Base-by-base conservation (phyloP, 2,888 invertebrate genomes). In the Pyralis farinalis region DNA sequence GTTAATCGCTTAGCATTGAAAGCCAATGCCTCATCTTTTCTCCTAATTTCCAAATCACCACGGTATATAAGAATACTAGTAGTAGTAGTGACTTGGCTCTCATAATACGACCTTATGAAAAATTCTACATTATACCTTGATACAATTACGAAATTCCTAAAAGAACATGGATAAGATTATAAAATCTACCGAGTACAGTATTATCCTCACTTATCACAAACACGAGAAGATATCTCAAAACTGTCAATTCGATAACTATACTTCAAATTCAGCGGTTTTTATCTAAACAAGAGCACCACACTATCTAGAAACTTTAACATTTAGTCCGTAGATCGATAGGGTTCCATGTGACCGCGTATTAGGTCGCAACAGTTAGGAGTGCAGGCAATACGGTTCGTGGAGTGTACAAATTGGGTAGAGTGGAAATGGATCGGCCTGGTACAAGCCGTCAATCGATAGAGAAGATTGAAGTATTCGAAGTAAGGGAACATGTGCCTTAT, bases 401-500 rank as follows among this genome's bases (percentile, higher is more conserved):
- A 48, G 59, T 51, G 43, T 71, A 71, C 53, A 58, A 57, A 34
- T 58, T 71, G 36, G 42, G 42, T 33, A 52, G 42, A 51, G 47
- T 49, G 29, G 70, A 60, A 37, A 87, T 87, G 87, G 87, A 87
- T 60, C 75, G 79, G 49, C 86, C 87, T 1, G 76, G 85, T 47
- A 86, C 87, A 4, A 84, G 85, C 46, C 76, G 63, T 43, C 84
- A 86, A 47, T 80, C 86, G 0, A 55, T 81, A 31, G 86, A 87
- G 35, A 76, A 75, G 51, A 64, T 88, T 50, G 88, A 88, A 49
- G 74, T 87, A 61, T 87, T 71, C 46, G 87, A 88, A 53, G 86
- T 88, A 1, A 63, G 87, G 28, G 88, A 88, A 43, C 88, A 88
- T 46, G 81, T 88, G 5, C 88, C 88, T 1, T 87, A 88, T 47